A percentile compares a stretch with the other conserved stretches of the same genome.
Evolutionary conservation across 2,113 vertebrate species (phyloP).

Genomic region (Coptodon bakossiorum): DNA sequence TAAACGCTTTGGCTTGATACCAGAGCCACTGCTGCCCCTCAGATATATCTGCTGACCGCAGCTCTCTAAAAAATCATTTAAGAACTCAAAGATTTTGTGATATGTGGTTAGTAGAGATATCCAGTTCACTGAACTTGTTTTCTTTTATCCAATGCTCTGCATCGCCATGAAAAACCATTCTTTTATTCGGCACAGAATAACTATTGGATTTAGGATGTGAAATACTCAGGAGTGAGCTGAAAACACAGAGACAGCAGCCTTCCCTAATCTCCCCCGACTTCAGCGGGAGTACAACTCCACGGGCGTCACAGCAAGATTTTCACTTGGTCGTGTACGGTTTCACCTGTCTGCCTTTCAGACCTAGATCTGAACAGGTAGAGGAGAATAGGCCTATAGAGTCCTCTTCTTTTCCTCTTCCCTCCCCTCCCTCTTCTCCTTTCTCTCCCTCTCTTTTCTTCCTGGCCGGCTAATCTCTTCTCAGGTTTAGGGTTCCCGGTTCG

Average conservation of each 20-base stretch:
- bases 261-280: constrained; percentile 31
- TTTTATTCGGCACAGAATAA: background rate
- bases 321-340: constrained; percentile 48
- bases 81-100: background rate
- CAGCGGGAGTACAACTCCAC: constrained; percentile 16
- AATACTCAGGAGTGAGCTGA: background rate
- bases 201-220: background rate
- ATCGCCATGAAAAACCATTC: background rate
- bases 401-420: constrained; percentile 26
- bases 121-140: background rate
- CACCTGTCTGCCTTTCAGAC: constrained; percentile 62
- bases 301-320: constrained; percentile 46
- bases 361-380: constrained; percentile 52
- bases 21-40: background rate
- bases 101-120: background rate
- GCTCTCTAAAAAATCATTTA: background rate
- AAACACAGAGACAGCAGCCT: background rate
- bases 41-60: background rate
- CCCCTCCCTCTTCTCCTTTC: constrained; percentile 24
- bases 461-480: constrained; percentile 71
- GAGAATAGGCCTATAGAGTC: constrained; percentile 55
- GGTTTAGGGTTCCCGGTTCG: constrained; percentile 69
- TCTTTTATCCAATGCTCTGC: background rate
- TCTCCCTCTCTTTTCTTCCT: constrained; percentile 57
- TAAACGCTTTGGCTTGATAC: background rate